A percentile compares a stretch with the other conserved stretches of the same genome.
Evolutionary conservation across 2,888 invertebrate genomes (phyloP).

Genomic region (Lumbricus terrestris): DNA sequence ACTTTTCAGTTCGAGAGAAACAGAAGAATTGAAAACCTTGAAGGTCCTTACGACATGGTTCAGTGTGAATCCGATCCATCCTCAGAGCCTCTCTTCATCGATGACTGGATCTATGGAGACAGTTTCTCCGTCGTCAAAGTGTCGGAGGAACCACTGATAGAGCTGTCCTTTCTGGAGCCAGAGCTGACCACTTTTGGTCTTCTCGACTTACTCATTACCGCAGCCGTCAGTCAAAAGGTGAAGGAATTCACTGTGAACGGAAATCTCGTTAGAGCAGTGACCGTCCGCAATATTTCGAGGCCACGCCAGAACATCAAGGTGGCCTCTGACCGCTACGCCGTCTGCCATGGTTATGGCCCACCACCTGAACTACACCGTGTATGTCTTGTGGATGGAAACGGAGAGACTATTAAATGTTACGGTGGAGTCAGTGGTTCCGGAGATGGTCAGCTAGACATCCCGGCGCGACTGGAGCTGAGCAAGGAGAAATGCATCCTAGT

Average conservation of each 20-base stretch:
- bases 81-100: not conserved
- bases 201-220: not conserved
- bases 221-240: not conserved
- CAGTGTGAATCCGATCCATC: not conserved
- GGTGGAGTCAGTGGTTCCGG: not conserved
- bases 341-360: conserved; percentile 9
- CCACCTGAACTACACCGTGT: conserved; percentile 15
- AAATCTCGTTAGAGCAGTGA: not conserved
- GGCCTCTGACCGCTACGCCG: not conserved
- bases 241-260: not conserved
- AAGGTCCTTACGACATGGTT: conserved; percentile 16
- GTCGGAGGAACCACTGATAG: not conserved
- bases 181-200: not conserved
- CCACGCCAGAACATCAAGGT: not conserved
- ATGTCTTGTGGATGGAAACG: not conserved
- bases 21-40: not conserved
- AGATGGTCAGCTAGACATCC: not conserved
- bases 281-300: not conserved
- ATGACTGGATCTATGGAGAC: not conserved
- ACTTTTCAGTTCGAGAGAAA: not conserved
- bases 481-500: not conserved
- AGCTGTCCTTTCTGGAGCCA: not conserved
- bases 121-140: not conserved
- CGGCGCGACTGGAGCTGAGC: not conserved
- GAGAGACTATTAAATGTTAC: not conserved